Evolutionary conservation across 2,797 vertebrate species (phyloP).

Genomic region (Thunnus albacares): DNA sequence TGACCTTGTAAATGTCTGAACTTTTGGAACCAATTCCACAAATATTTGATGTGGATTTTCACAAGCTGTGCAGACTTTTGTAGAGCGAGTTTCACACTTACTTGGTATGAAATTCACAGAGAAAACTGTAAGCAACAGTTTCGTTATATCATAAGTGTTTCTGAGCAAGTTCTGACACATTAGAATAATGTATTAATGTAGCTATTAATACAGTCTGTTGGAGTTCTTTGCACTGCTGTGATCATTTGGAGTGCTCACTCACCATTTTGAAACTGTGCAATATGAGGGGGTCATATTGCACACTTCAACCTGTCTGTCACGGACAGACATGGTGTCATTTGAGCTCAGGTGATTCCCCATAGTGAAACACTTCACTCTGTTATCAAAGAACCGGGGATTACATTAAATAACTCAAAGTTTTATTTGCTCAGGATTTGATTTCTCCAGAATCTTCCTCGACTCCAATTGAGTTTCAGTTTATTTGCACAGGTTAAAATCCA

Average conservation of each 20-base stretch:
- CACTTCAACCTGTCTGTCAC: no score
- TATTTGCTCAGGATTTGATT: no score
- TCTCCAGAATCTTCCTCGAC: no score
- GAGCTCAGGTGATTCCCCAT: no score
- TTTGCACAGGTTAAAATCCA: no score
- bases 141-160: neutral
- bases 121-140: slow-evolving; percentile 7
- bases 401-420: no score
- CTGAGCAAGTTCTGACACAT: neutral
- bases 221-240: neutral
- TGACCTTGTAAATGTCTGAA: neutral
- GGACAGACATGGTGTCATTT: no score
- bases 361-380: no score
- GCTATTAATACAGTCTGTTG: neutral
- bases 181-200: neutral
- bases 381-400: no score
- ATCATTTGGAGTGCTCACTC: neutral
- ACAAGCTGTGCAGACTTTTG: neutral
- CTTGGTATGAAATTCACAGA: neutral
- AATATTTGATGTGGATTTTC: neutral
- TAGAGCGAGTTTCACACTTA: slow-evolving; percentile 17
- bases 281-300: no score
- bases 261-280: no score
- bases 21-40: neutral
- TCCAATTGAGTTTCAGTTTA: no score